phyloP scores from a whole-genome alignment of 2,888 invertebrate species.

The Rhabditophanes sp. region DNA sequence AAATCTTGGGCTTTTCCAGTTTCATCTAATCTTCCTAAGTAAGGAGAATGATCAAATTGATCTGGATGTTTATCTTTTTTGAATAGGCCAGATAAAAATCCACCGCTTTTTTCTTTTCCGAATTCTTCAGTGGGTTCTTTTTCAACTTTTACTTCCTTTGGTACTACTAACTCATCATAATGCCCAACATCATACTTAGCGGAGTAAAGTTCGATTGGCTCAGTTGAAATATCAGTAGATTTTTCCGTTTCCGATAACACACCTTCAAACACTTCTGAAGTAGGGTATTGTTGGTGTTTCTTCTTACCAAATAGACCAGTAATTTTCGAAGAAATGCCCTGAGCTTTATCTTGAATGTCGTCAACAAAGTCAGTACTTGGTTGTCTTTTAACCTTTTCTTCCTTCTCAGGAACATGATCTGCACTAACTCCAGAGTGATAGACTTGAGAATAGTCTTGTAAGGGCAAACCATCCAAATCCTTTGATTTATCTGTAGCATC shows the following conservation, averaged over 20 bases:
- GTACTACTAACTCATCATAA: too few relatives aligned
- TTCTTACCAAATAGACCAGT: conserved; percentile 11
- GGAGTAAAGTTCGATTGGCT: too few relatives aligned
- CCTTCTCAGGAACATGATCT: too few relatives aligned
- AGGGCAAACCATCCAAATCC: conserved; percentile 15
- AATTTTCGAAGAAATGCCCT: conserved; percentile 3
- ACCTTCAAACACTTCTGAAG: conserved; percentile 4
- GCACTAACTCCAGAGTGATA: conserved; percentile 13
- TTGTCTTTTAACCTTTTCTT: too few relatives aligned
- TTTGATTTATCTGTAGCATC: conserved; percentile 9
- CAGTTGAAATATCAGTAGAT: too few relatives aligned
- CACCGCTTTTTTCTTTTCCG: background rate
- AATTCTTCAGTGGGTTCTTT: conserved; percentile 3
- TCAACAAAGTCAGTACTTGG: background rate
- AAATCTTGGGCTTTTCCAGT: conserved; percentile 3
- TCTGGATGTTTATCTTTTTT: too few relatives aligned
- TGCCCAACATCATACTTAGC: too few relatives aligned
- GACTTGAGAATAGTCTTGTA: conserved; percentile 11
- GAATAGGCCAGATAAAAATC: conserved; percentile 11
- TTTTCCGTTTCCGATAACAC: too few relatives aligned
- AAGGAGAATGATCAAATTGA: conserved; percentile 9
- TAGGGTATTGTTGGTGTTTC: conserved; percentile 7
- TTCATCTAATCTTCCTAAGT: too few relatives aligned
- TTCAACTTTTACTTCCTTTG: too few relatives aligned
- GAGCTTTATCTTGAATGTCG: conserved; percentile 4